Conservation (phyloP, 2,888 invertebrate species). For the Tachina fera region DNA sequence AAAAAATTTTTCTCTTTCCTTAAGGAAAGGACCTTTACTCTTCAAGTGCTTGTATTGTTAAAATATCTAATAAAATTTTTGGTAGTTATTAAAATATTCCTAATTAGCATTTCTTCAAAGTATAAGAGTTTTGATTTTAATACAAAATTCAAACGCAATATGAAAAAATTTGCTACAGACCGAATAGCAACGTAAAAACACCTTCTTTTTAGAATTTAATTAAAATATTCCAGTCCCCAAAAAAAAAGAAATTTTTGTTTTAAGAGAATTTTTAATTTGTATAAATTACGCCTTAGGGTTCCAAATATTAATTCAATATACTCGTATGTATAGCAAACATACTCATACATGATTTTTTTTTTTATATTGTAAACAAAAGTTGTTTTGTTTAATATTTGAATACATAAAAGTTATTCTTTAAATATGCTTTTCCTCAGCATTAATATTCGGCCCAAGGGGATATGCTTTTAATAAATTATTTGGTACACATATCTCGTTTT, state of each 20-base stretch:
- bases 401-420: background rate
- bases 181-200: background rate
- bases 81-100: too few relatives aligned
- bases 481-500: background rate
- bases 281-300: background rate
- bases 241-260: background rate
- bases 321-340: background rate
- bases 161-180: too few relatives aligned
- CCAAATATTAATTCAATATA: background rate
- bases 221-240: background rate
- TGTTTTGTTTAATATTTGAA: background rate
- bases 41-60: too few relatives aligned
- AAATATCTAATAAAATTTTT: too few relatives aligned
- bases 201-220: background rate
- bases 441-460: background rate
- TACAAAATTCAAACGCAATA: too few relatives aligned
- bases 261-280: background rate
- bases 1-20: too few relatives aligned
- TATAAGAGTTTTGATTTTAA: too few relatives aligned
- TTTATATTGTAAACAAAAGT: background rate
- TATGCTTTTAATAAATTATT: slow-evolving; percentile 22
- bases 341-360: background rate
- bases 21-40: too few relatives aligned
- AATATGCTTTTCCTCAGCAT: background rate
- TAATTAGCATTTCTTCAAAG: too few relatives aligned